Evolutionary conservation across 2,888 invertebrate genomes (phyloP), one percentile per base, ranked within the genome.

Genomic region (Mylabris sibirica): DNA sequence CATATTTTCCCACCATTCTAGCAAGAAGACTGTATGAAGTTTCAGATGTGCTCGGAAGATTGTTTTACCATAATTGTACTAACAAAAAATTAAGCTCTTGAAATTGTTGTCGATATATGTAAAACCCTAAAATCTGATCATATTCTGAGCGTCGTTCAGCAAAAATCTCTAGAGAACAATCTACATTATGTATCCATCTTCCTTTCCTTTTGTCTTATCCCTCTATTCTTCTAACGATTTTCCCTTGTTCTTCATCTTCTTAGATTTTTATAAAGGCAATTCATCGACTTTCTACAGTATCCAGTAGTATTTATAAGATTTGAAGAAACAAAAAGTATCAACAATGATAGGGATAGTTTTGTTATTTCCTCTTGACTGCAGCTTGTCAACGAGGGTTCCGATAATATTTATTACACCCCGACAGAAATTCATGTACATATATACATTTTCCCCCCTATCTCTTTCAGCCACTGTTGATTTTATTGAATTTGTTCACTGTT

Each of bases 401-500:
- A 24, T 53, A 53, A 53, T 24, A 53, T 53, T 53, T 53, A 53
- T 53, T 53, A 24, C 30, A 30, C 30, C 49, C 49, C 49, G 20
- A 44, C 44, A 44, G 17, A 49, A 49, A 44, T 44, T 49, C 49
- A 49, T 49, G 20, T 17, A 49, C 2, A 11, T 35, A 6, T 12
- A n/a, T n/a, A n/a, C n/a, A n/a, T n/a, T n/a, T n/a, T n/a, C n/a
- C n/a, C 22, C 11, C 53, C 53, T 22, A 22, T 3, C 12, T 6
- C 9, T 9, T 20, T 3, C 20, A 20, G 20, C 17, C 20, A 20
- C 49, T 49, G 49, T 24, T 24, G 53, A 53, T 53, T 53, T 53
- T 53, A 53, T 53, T 53, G 53, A 53, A 53, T 53, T 53, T 53
- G 53, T 53, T 53, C 53, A 53, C 53, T 53, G 53, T 53, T 53